Percentiles rank a stretch among this genome's conserved stretches.
Conservation (phyloP, 2,888 invertebrate species). For the Congeria kusceri region DNA sequence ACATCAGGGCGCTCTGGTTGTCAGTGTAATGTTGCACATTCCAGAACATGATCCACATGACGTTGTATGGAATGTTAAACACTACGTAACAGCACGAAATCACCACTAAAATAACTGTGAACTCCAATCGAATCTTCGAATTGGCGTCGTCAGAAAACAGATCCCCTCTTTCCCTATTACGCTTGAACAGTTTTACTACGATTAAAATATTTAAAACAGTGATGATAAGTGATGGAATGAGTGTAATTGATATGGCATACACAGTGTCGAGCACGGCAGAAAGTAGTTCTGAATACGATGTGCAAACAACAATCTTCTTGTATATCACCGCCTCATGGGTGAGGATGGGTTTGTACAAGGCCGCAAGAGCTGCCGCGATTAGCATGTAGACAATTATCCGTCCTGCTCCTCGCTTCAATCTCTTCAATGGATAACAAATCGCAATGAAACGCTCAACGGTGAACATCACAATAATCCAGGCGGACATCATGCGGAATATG, state of each 20-base stretch:
- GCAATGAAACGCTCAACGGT: slow-evolving; percentile 83
- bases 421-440: slow-evolving; percentile 80
- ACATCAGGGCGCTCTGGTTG: slow-evolving; percentile 65
- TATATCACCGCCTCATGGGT: slow-evolving; percentile 58
- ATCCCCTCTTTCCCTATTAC: slow-evolving; percentile 58
- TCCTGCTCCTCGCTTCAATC: slow-evolving; percentile 66
- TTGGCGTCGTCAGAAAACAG: slow-evolving; percentile 74
- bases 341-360: slow-evolving; percentile 79
- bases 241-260: slow-evolving; percentile 73
- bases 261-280: slow-evolving; percentile 75
- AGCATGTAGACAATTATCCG: slow-evolving; percentile 70
- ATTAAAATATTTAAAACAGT: slow-evolving; percentile 75
- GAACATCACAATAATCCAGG: slow-evolving; percentile 82
- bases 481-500: slow-evolving; percentile 79
- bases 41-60: slow-evolving; percentile 71
- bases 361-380: slow-evolving; percentile 64
- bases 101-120: slow-evolving; percentile 79
- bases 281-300: slow-evolving; percentile 54
- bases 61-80: slow-evolving; percentile 81
- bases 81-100: slow-evolving; percentile 80
- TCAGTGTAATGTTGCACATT: slow-evolving; percentile 23
- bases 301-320: slow-evolving; percentile 68
- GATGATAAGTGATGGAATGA: slow-evolving; percentile 76
- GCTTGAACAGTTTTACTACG: slow-evolving; percentile 65
- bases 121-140: slow-evolving; percentile 77